A percentile compares a stretch with the other conserved stretches of the same genome.
These are phyloP conservation scores for Leptopilina drosophilae DNA, from an alignment of 2,888 invertebrate species.

Conservation along the genomic window DNA sequence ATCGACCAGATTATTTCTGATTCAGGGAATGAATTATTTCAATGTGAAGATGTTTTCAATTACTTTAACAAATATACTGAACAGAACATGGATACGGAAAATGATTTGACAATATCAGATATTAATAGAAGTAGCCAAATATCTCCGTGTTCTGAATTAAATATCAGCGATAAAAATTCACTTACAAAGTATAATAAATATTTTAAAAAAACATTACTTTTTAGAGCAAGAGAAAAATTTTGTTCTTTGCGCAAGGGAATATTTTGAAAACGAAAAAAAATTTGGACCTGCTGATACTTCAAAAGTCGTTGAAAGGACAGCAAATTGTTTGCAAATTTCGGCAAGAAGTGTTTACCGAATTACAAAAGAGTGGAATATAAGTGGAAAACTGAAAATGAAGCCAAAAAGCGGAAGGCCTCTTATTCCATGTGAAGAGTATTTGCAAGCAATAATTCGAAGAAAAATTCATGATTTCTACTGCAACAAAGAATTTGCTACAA, in stretches of 20 bases:
- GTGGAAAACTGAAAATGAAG: not conserved
- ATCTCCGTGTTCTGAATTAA: no score
- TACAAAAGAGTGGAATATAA: not conserved
- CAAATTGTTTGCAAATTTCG: not conserved
- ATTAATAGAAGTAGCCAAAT: no score
- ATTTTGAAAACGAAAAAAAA: constrained; percentile 3
- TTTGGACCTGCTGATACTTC: not conserved
- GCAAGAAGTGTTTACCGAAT: not conserved
- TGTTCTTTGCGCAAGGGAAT: not conserved
- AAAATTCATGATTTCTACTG: not conserved
- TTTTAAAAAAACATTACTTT: not conserved
- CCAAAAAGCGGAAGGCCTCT: constrained; percentile 2
- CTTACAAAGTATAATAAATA: not conserved
- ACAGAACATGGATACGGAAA: no score
- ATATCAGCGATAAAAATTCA: no score
- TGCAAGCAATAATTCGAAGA: not conserved
- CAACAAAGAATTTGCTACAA: not conserved
- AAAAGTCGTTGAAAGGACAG: not conserved
- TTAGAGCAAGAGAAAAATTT: constrained; percentile 1
- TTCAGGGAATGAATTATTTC: no score
- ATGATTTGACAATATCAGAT: no score
- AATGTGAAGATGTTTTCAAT: no score
- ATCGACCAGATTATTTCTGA: no score
- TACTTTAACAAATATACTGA: no score
- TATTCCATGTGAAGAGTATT: not conserved